Evolutionary conservation across 37 sponge, comb jelly and placozoan genomes (phyloP).

Genomic region (Bolinopsis microptera): DNA sequence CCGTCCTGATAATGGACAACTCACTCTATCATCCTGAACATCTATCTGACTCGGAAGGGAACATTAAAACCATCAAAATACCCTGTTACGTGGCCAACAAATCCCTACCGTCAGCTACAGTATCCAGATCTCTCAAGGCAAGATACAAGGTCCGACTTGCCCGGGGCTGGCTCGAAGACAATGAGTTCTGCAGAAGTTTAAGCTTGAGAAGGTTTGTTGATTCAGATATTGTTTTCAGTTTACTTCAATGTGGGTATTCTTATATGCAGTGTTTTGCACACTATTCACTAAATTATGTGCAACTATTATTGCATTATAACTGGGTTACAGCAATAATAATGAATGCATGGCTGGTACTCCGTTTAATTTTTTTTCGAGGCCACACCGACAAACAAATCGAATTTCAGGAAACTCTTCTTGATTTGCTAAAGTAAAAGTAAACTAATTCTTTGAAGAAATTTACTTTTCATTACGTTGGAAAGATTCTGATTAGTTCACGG

Average conservation of each 20-base stretch:
- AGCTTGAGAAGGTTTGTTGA: slow-evolving; percentile 8
- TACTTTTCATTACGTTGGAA: no score
- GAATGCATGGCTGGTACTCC: no score
- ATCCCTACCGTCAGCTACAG: neutral
- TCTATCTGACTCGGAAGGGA: neutral
- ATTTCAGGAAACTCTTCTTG: neutral
- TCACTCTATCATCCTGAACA: slow-evolving; percentile 27
- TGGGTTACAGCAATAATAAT: no score
- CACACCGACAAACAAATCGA: neutral
- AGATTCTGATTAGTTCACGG: no score
- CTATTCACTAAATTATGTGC: no score
- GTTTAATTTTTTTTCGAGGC: no score
- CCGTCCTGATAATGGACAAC: slow-evolving; percentile 51
- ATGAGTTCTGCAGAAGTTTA: slow-evolving; percentile 3
- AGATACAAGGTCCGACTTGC: neutral
- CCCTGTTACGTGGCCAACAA: slow-evolving; percentile 56
- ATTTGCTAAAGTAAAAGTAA: no score
- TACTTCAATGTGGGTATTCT: no score
- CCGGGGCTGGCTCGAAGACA: neutral
- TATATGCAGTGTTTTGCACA: no score
- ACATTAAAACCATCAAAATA: neutral
- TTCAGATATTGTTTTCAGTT: no score
- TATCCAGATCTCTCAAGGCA: slow-evolving; percentile 24
- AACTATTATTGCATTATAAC: no score
- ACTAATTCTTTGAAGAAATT: no score